Evolutionary conservation across 1,140 invertebrate genomes (phyloP).

Genomic region (Ooceraea biroi): DNA sequence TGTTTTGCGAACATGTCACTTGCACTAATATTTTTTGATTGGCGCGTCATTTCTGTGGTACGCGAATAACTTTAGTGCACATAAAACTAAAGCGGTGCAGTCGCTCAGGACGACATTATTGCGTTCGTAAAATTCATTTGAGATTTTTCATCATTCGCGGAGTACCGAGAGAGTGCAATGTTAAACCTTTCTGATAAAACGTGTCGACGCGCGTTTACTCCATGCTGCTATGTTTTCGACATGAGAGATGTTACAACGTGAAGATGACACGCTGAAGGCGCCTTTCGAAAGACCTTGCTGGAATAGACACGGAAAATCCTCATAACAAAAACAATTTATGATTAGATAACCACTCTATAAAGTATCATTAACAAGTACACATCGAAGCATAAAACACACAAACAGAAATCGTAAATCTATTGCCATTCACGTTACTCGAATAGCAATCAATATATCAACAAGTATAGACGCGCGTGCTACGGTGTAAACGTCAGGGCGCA

Average conservation of each 20-base stretch:
- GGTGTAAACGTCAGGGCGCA: no score
- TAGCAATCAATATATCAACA: no score
- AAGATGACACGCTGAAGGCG: not conserved
- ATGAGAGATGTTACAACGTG: not conserved
- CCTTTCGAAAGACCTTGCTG: not conserved
- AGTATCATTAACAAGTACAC: not conserved
- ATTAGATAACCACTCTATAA: not conserved
- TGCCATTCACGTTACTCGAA: no score
- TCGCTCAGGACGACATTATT: not conserved
- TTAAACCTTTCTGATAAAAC: not conserved
- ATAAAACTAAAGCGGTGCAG: no score
- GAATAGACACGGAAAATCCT: not conserved
- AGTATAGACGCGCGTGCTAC: no score
- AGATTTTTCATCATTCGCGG: no score
- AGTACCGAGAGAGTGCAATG: no score
- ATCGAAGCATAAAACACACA: not conserved
- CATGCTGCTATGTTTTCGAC: not conserved
- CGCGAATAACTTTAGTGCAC: no score
- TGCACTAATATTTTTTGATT: not conserved
- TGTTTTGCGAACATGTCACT: not conserved
- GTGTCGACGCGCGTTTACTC: not conserved
- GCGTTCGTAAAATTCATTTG: not conserved
- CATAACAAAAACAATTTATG: not conserved
- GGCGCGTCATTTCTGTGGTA: no score
- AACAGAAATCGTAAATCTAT: no score